These are phyloP conservation scores for Himalopsyche phryganea DNA, from an alignment of 1,140 invertebrate species.

Conservation along the genomic window DNA sequence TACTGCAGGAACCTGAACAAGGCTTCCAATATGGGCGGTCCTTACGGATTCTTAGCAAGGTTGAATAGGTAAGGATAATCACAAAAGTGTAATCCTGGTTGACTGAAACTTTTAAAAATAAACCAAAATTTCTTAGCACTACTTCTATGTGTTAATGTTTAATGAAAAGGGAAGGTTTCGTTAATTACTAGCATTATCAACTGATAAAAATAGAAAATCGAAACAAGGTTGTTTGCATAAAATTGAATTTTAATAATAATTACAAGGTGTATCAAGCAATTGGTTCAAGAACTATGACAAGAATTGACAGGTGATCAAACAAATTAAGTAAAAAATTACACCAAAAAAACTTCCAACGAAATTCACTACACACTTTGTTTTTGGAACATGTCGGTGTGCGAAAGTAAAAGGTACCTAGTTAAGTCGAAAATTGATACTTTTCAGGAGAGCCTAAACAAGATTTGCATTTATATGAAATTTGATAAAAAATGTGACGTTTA, in stretches of 20 bases:
- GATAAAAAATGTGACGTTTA: too few relatives aligned
- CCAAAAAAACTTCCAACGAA: too few relatives aligned
- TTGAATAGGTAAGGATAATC: constrained; percentile 56
- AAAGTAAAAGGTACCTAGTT: too few relatives aligned
- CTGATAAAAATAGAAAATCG: background rate
- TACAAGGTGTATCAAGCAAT: too few relatives aligned
- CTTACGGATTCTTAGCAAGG: constrained; percentile 58
- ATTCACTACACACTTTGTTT: too few relatives aligned
- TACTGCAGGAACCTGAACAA: constrained; percentile 60
- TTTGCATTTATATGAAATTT: too few relatives aligned
- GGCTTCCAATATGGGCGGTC: constrained; percentile 51
- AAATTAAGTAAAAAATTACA: too few relatives aligned
- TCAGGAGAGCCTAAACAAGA: too few relatives aligned
- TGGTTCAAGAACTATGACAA: too few relatives aligned
- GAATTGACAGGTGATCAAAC: too few relatives aligned
- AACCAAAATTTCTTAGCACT: background rate
- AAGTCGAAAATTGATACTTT: too few relatives aligned
- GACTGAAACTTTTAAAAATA: background rate
- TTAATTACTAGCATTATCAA: background rate
- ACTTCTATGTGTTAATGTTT: background rate
- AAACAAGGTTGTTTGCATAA: background rate
- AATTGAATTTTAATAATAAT: background rate
- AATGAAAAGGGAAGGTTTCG: background rate
- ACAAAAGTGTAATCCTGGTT: background rate
- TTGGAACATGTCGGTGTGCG: too few relatives aligned